Evolutionary conservation across 1,140 invertebrate genomes (phyloP).

Genomic region (Drosophila baimaii): DNA sequence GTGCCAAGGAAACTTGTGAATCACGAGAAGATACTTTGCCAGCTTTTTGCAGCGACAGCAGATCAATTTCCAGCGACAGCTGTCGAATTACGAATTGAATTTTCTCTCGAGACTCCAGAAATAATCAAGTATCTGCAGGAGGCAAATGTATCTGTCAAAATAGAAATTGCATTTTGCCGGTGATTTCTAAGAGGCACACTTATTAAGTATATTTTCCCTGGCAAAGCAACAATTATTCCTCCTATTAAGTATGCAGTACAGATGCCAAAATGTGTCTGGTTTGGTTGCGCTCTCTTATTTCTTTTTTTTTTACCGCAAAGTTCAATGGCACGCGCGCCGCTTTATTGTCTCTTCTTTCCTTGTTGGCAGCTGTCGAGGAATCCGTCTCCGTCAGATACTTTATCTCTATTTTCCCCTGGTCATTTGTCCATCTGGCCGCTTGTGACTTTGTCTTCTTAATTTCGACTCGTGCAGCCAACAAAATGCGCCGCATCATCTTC

Average conservation of each 20-base stretch:
- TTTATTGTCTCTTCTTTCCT: constrained; percentile 31
- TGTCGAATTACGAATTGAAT: constrained; percentile 63
- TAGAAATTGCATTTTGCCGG: constrained; percentile 36
- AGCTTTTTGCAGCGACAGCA: constrained; percentile 36
- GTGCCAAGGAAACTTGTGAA: constrained; percentile 12
- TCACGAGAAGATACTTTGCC: constrained; percentile 64
- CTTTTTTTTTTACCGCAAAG: constrained; percentile 26
- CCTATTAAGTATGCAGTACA: constrained; percentile 17
- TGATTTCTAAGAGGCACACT: constrained; percentile 1
- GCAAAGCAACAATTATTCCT: constrained; percentile 19
- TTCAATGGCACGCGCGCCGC: constrained; percentile 68
- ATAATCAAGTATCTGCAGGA: constrained; percentile 44
- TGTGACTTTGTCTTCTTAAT: constrained; percentile 60
- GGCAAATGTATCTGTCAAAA: constrained; percentile 40
- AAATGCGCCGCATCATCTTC: constrained; percentile 58
- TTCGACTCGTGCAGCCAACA: constrained; percentile 58
- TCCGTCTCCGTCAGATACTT: constrained; percentile 59
- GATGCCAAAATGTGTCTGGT: constrained; percentile 33
- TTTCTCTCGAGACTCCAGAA: constrained; percentile 25
- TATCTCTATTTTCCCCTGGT: constrained; percentile 34
- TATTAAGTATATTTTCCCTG: constrained; percentile 3
- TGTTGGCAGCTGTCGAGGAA: constrained; percentile 34
- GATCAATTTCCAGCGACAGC: constrained; percentile 70
- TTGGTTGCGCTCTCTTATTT: constrained; percentile 3
- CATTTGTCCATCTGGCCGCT: constrained; percentile 55